A percentile compares a stretch with the other conserved stretches of the same genome.
These are phyloP conservation scores for Plumapathes pennacea DNA, from an alignment of 92 coral and sea anemone genomes.

Conservation along the genomic window DNA sequence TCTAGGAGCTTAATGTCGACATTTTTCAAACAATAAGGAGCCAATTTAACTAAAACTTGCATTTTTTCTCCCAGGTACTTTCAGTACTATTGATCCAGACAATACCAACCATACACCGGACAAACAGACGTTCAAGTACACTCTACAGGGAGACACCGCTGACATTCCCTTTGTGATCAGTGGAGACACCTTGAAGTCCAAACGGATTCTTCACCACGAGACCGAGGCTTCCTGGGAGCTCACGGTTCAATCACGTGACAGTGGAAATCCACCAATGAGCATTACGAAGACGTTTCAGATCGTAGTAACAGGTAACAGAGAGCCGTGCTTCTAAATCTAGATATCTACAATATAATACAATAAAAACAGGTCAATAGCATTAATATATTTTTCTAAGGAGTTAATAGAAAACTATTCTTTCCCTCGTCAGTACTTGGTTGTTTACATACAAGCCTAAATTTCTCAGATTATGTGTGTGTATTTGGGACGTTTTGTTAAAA, in stretches of 20 bases:
- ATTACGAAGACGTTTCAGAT: constrained; percentile 53
- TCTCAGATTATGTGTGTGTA: too few species aligned
- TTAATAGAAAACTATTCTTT: too few species aligned
- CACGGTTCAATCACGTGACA: constrained; percentile 69
- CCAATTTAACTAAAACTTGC: neutral
- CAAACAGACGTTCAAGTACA: constrained; percentile 70
- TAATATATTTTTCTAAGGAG: too few species aligned
- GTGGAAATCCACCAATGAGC: constrained; percentile 68
- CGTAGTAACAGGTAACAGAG: constrained; percentile 23
- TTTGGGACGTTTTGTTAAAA: too few species aligned
- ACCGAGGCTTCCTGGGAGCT: constrained; percentile 57
- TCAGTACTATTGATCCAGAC: constrained; percentile 85
- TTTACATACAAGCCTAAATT: too few species aligned
- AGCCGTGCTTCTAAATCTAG: too few species aligned
- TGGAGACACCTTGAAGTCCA: constrained; percentile 66
- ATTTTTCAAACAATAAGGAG: neutral
- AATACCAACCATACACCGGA: constrained; percentile 47
- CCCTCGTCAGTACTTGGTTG: too few species aligned
- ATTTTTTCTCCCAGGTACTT: constrained; percentile 43
- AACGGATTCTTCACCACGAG: constrained; percentile 69
- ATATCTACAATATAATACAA: too few species aligned
- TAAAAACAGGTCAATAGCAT: too few species aligned
- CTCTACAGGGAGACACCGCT: constrained; percentile 42
- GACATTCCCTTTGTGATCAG: constrained; percentile 65
- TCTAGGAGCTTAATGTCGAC: neutral